Percentiles rank a stretch among this genome's conserved stretches.
Evolutionary conservation across 2,888 invertebrate species (phyloP).

Genomic region (Saturnia pavonia): DNA sequence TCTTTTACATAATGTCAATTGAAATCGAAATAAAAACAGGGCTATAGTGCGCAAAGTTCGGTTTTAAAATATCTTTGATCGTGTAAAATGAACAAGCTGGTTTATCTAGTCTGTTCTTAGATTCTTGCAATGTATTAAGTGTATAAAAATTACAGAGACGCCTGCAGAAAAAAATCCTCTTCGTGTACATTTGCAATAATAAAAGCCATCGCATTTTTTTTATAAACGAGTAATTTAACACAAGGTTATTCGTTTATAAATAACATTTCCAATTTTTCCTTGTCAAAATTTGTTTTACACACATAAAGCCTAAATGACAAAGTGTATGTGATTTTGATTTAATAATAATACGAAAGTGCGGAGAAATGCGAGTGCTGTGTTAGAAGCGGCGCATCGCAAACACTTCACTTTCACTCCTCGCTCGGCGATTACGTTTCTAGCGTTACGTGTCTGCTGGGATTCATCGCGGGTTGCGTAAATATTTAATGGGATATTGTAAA

Average conservation of each 20-base stretch:
- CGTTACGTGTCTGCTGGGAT: constrained; percentile 15
- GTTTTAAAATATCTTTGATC: not conserved
- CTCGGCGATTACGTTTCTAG: constrained; percentile 13
- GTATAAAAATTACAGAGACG: too few relatives aligned
- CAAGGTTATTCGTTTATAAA: not conserved
- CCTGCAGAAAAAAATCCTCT: not conserved
- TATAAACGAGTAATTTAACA: not conserved
- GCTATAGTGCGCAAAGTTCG: not conserved
- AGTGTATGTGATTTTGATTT: constrained; percentile 12
- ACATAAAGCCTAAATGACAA: not conserved
- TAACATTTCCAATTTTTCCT: not conserved
- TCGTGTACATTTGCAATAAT: not conserved
- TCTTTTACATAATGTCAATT: not conserved
- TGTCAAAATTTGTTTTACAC: not conserved
- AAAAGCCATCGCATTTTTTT: not conserved
- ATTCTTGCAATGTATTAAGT: not conserved
- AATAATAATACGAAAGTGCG: constrained; percentile 14
- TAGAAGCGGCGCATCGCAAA: constrained; percentile 15
- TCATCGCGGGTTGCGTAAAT: constrained; percentile 9
- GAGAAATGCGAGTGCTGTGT: constrained; percentile 14
- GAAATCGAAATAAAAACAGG: not conserved
- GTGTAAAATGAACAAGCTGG: not conserved
- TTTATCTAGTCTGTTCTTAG: not conserved
- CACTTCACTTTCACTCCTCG: constrained; percentile 18
- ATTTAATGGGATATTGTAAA: constrained; percentile 10